A percentile compares a stretch with the other conserved stretches of the same genome.
These are phyloP conservation scores for Elysia chlorotica DNA, from an alignment of 1,140 invertebrate species.

Conservation along the genomic window DNA sequence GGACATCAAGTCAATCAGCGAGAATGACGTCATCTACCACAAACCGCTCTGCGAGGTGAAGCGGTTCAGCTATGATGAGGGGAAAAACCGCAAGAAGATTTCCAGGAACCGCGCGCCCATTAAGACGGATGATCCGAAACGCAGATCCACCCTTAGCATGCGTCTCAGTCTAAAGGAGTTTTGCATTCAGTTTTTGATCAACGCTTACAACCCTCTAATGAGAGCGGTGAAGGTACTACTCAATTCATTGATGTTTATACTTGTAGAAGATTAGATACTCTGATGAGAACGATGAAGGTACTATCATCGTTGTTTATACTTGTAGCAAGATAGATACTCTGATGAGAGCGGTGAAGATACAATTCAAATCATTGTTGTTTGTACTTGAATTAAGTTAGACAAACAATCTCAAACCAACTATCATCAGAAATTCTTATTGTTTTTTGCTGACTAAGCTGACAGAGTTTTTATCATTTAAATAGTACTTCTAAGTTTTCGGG, in stretches of 20 bases:
- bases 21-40: constrained; percentile 86
- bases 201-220: constrained; percentile 91
- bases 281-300: neutral
- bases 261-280: neutral
- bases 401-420: too few species aligned
- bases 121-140: constrained; percentile 65
- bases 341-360: too few species aligned
- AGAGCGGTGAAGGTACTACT: constrained; percentile 75
- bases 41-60: constrained; percentile 79
- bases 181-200: constrained; percentile 89
- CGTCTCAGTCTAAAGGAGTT: constrained; percentile 91
- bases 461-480: too few species aligned
- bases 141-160: constrained; percentile 79
- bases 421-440: too few species aligned
- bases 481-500: too few species aligned
- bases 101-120: constrained; percentile 73
- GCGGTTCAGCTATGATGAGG: constrained; percentile 69
- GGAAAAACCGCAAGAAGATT: constrained; percentile 62
- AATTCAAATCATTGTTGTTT: too few species aligned
- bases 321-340: too few species aligned
- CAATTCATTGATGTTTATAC: too few species aligned
- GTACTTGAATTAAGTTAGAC: too few species aligned
- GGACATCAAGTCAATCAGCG: constrained; percentile 92
- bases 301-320: neutral
- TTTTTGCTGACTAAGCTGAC: too few species aligned